These are phyloP conservation scores for Pelvicachromis taeniatus DNA, from an alignment of 2,113 vertebrate genomes.

Conservation along the genomic window DNA sequence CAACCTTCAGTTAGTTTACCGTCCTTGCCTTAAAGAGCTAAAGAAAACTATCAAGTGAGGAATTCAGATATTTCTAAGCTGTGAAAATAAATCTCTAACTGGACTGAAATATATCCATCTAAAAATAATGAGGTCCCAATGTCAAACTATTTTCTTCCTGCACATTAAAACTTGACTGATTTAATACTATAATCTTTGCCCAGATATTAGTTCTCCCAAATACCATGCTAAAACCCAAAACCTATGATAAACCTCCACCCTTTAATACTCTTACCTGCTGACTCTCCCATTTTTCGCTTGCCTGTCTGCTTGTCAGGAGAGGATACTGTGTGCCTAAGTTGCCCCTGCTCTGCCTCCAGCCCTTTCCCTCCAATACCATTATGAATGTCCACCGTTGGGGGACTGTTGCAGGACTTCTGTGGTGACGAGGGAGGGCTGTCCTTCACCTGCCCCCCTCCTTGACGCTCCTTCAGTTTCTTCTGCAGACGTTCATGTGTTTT, in stretches of 20 bases:
- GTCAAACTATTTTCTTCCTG: not conserved
- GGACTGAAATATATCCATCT: not conserved
- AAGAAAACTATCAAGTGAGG: not conserved
- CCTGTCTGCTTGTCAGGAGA: constrained; percentile 71
- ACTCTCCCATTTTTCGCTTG: constrained; percentile 71
- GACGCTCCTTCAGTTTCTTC: constrained; percentile 93
- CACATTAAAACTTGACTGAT: not conserved
- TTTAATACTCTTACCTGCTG: constrained; percentile 69
- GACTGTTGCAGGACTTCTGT: constrained; percentile 80
- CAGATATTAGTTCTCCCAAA: not conserved
- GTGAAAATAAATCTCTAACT: not conserved
- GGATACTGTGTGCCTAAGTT: constrained; percentile 68
- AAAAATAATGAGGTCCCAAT: not conserved
- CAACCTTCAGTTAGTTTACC: not conserved
- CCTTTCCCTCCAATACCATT: constrained; percentile 82
- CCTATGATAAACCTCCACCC: constrained; percentile 23
- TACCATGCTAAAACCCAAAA: not conserved
- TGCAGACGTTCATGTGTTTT: constrained; percentile 94
- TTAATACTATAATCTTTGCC: not conserved
- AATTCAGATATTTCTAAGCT: not conserved
- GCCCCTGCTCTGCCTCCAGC: constrained; percentile 65
- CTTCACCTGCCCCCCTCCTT: constrained; percentile 79
- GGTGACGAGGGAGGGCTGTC: constrained; percentile 92
- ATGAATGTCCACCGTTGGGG: constrained; percentile 76
- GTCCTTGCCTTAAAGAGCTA: not conserved